Base-by-base conservation (phyloP, 2,888 invertebrate species). In the Hydriomena furcata region DNA sequence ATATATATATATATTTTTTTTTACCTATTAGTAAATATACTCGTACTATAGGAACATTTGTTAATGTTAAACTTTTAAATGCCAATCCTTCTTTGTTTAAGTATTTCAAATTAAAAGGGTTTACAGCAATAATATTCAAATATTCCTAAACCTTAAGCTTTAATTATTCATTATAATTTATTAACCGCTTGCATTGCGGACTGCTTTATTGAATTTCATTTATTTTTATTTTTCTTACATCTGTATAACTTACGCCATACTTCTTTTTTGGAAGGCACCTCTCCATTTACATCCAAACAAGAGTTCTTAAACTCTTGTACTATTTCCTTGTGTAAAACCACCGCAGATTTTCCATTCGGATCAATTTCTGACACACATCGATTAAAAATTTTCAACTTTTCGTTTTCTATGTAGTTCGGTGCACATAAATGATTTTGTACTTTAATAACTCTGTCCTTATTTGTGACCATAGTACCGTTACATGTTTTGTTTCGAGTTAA, bases 341-440 rank as follows among this genome's bases (percentile, higher is more conserved):
- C 24, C n/a, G 17, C 23, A 24, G 42, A 8, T 1, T 7, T 5
- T 34, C 0, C 13, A 2, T 0, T 1, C 1, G 42, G 32, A 25
- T 34, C 34, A 8, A 34, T 8, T 34, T 42, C 25, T 5, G 42
- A 4, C 5, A 42, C 2, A 8, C 32, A 25, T 2, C 34, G 21
- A 13, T 34, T 23, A 8, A 17, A 8, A 7, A 42, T 25, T 20
- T 34, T 24, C 25, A 42, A 11, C 17, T 34, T 34, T 42, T 42
- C 42, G 7, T 34, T 34, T 7, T 34, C 25, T 1, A 32, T 34
- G 3, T 34, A 10, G 11, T 42, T 24, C 5, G 20, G 35, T n/a
- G n/a, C 17, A 28, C 43, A 43, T 10, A n/a, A 6, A 28, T 43
- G 43, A 5, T 13, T 20, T 20, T 28, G 25, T 11, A 28, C 23